Evolutionary conservation across 2,888 invertebrate genomes (phyloP).

Genomic region (Campoletis raptor): DNA sequence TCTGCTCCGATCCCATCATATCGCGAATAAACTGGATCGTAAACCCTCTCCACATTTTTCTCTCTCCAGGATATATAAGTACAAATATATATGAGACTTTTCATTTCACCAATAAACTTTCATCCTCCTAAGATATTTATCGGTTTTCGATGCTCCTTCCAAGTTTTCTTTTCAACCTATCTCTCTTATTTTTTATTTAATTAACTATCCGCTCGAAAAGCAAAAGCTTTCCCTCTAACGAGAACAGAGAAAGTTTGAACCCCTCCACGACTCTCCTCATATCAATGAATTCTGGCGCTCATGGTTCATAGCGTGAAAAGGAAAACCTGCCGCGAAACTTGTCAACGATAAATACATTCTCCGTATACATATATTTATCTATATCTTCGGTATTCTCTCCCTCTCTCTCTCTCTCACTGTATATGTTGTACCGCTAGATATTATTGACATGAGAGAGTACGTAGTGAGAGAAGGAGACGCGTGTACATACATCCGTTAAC

Average conservation of each 20-base stretch:
- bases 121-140: neutral
- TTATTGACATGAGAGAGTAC: slow-evolving; percentile 12
- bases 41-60: neutral
- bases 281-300: slow-evolving; percentile 8
- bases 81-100: neutral
- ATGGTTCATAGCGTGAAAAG: slow-evolving; percentile 76
- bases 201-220: neutral
- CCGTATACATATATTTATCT: neutral
- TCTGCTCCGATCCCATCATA: slow-evolving; percentile 17
- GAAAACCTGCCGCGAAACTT: slow-evolving; percentile 74
- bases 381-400: neutral
- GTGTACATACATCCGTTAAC: slow-evolving; percentile 63
- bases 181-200: neutral
- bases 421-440: slow-evolving; percentile 1
- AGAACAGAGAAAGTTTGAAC: neutral
- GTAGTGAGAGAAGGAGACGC: neutral
- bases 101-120: neutral
- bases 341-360: neutral
- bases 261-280: neutral
- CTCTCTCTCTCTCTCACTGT: too few relatives aligned
- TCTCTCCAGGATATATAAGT: neutral
- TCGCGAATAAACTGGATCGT: slow-evolving; percentile 38
- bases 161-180: neutral
- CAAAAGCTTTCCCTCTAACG: neutral
- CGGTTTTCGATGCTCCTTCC: neutral